These are phyloP conservation scores for Drosophila phalerata DNA, from an alignment of 2,888 invertebrate genomes.

Conservation along the genomic window DNA sequence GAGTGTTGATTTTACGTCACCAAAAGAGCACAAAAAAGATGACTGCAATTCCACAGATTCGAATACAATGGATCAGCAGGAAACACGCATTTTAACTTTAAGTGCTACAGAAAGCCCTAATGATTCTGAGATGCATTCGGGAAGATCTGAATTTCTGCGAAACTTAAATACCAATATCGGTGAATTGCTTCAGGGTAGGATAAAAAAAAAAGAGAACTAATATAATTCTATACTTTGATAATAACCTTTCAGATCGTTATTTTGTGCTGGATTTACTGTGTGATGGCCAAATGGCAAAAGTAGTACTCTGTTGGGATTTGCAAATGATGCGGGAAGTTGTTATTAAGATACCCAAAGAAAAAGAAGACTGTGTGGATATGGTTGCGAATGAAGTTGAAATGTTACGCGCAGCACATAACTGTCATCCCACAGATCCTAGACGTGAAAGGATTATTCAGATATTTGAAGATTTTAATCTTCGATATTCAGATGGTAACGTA, in stretches of 20 bases:
- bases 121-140: not conserved
- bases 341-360: not conserved
- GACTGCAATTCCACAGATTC: not conserved
- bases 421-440: not conserved
- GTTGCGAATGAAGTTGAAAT: not conserved
- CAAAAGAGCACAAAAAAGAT: too few relatives aligned
- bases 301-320: slow-evolving; percentile 11
- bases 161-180: not conserved
- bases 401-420: not conserved
- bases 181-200: not conserved
- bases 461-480: not conserved
- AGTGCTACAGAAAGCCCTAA: not conserved
- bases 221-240: not conserved
- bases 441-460: not conserved
- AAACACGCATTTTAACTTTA: not conserved
- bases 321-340: not conserved
- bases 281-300: not conserved
- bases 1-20: slow-evolving; percentile 4
- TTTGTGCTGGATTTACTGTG: not conserved
- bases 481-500: too few relatives aligned
- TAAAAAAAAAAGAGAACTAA: not conserved
- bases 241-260: slow-evolving; percentile 18
- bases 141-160: not conserved
- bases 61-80: not conserved
- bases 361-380: not conserved